Conservation (phyloP, 2,797 vertebrate species). For the Helostoma temminkii region DNA sequence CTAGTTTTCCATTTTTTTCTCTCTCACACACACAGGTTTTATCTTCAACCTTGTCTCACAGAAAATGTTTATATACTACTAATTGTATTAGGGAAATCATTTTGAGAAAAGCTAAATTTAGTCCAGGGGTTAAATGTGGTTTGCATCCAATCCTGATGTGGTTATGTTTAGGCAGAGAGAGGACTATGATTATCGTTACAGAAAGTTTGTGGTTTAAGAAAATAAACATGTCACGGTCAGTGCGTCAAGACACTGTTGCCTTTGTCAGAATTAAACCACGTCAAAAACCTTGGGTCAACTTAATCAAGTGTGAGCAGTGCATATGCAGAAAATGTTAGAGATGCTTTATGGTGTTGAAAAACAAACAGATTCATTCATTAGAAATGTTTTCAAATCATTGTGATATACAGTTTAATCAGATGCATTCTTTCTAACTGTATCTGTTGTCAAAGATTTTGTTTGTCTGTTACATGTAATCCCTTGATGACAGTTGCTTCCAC, state of each 20-base stretch:
- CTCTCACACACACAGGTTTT: not conserved
- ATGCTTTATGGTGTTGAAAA: too few species aligned
- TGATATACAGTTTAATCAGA: too few species aligned
- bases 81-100: not conserved
- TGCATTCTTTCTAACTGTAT: not conserved
- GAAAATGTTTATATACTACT: too few species aligned
- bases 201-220: too few species aligned
- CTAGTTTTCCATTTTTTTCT: not conserved
- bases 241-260: not conserved
- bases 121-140: not conserved
- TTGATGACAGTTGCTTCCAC: too few species aligned
- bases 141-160: too few species aligned
- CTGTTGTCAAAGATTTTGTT: not conserved
- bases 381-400: not conserved
- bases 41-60: not conserved
- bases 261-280: not conserved
- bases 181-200: too few species aligned
- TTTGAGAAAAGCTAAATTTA: not conserved
- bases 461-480: not conserved
- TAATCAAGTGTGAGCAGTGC: not conserved
- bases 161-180: not conserved
- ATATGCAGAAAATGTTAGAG: too few species aligned
- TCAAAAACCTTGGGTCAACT: not conserved
- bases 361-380: not conserved
- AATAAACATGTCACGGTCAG: not conserved